Evolutionary conservation across 2,888 invertebrate genomes (phyloP).

Genomic region (Thymelicus lineola): DNA sequence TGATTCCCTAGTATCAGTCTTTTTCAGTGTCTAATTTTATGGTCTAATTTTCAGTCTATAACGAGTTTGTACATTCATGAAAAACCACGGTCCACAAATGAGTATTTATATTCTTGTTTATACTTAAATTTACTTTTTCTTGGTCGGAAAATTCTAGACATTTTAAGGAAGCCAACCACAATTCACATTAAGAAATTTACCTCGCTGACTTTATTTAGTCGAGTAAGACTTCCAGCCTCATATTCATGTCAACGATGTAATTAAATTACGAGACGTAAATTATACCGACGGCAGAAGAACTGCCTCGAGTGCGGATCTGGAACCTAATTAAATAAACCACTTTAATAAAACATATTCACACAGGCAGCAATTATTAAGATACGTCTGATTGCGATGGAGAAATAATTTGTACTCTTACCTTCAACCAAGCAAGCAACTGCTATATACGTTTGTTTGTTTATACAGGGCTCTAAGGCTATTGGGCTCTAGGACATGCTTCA

Average conservation of each 20-base stretch:
- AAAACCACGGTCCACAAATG: too few species aligned
- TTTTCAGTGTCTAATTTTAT: too few species aligned
- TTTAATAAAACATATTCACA: constrained; percentile 17
- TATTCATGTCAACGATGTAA: constrained; percentile 28
- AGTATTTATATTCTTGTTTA: background rate
- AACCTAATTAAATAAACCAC: constrained; percentile 24
- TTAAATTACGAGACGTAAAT: constrained; percentile 27
- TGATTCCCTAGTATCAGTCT: too few species aligned
- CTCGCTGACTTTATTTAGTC: constrained; percentile 19
- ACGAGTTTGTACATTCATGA: background rate
- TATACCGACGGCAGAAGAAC: constrained; percentile 17
- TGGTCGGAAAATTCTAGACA: background rate
- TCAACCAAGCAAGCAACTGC: too few species aligned
- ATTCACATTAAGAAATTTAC: constrained; percentile 20
- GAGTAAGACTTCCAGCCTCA: constrained; percentile 22
- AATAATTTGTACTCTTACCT: too few species aligned
- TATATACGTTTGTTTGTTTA: too few species aligned
- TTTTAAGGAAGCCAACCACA: constrained; percentile 6
- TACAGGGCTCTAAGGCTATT: too few species aligned
- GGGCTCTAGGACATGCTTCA: too few species aligned
- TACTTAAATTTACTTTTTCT: background rate
- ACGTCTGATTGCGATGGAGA: too few species aligned
- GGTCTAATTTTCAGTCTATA: too few species aligned
- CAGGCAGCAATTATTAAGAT: background rate
- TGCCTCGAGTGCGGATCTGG: constrained; percentile 16